phyloP scores from a whole-genome alignment of 2,113 vertebrate species.

The Muntiacus reevesi region DNA sequence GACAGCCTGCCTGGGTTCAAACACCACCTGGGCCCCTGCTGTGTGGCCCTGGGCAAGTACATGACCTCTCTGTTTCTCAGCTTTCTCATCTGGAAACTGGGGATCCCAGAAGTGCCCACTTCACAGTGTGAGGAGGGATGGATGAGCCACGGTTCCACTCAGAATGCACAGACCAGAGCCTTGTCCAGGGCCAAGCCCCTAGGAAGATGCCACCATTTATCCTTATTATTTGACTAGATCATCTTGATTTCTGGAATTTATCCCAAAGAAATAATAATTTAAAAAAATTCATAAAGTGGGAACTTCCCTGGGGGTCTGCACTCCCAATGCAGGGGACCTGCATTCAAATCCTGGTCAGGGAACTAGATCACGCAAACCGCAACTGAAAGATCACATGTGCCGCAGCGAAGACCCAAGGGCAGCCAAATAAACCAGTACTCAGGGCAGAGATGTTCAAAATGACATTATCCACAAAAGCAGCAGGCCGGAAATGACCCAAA shows the following conservation, averaged over 20 bases:
- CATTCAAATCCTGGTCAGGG: not conserved
- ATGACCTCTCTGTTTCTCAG: not conserved
- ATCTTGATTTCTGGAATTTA: not conserved
- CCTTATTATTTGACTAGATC: not conserved
- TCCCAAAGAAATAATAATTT: not conserved
- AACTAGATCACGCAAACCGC: not conserved
- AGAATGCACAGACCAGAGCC: not conserved
- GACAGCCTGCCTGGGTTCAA: not conserved
- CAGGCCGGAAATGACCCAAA: not conserved
- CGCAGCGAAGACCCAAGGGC: not conserved
- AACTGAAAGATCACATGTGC: not conserved
- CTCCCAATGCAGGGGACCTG: not conserved
- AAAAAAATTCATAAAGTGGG: not conserved
- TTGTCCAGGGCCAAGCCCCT: not conserved
- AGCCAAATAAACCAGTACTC: not conserved
- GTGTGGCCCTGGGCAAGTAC: too few relatives aligned
- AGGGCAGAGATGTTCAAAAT: not conserved
- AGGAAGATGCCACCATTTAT: not conserved
- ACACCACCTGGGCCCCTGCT: not conserved
- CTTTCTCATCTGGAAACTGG: not conserved
- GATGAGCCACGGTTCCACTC: accelerated
- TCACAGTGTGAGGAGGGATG: not conserved
- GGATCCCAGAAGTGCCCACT: too few relatives aligned
- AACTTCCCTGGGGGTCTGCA: not conserved
- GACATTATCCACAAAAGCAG: not conserved